These are phyloP conservation scores for Tanytarsus gracilentus DNA, from an alignment of 2,888 invertebrate species.

Conservation along the genomic window DNA sequence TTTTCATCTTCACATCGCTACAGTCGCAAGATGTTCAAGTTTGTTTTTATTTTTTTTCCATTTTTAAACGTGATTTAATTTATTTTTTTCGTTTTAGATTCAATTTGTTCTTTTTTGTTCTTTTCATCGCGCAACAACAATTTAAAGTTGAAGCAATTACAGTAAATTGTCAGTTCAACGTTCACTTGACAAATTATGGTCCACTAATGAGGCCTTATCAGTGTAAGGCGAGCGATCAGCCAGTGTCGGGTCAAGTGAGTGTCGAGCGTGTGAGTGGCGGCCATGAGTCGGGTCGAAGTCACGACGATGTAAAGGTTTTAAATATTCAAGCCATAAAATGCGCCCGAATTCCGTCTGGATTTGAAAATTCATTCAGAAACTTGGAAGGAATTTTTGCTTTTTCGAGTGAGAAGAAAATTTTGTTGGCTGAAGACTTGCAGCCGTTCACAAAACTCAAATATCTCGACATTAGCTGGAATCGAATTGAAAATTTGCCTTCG, in stretches of 20 bases:
- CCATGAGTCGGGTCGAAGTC: neutral
- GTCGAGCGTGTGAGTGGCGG: neutral
- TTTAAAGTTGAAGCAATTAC: too few relatives aligned
- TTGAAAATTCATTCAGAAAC: neutral
- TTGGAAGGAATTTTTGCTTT: conserved; percentile 19
- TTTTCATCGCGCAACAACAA: too few relatives aligned
- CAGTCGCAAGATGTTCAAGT: too few relatives aligned
- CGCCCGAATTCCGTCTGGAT: neutral
- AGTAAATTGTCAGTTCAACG: neutral
- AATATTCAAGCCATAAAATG: conserved; percentile 4
- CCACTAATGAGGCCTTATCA: conserved; percentile 9
- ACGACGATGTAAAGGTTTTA: neutral
- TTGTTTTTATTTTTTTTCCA: too few relatives aligned
- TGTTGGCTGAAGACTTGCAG: neutral
- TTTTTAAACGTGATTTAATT: too few relatives aligned
- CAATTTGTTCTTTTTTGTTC: too few relatives aligned
- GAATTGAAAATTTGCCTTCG: neutral
- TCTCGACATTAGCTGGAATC: neutral
- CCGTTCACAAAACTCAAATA: conserved; percentile 1
- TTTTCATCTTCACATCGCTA: too few relatives aligned
- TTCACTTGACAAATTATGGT: neutral
- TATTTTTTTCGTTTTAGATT: too few relatives aligned
- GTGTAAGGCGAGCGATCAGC: neutral
- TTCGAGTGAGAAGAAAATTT: neutral
- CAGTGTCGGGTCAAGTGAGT: neutral